A percentile compares a stretch with the other conserved stretches of the same genome.
Conservation (phyloP, 2,113 vertebrate genomes). For the Entomyzon cyanotis region DNA sequence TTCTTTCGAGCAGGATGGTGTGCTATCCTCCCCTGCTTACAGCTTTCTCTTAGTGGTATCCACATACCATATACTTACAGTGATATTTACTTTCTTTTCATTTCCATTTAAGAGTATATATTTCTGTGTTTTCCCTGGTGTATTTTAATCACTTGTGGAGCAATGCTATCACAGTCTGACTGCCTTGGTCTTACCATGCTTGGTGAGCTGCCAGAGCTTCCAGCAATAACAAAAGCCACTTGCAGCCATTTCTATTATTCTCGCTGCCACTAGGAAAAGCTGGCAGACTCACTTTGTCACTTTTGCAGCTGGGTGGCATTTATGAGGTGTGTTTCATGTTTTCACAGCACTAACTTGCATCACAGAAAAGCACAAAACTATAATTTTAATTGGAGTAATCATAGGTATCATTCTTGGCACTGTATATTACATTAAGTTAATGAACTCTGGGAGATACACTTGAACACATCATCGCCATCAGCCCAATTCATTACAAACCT, state of each 20-base stretch:
- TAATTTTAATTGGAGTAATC: conserved; percentile 64
- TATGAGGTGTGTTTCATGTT: conserved; percentile 7
- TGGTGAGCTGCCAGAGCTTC: not conserved
- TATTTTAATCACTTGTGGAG: conserved; percentile 24
- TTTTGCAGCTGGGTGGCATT: conserved; percentile 27
- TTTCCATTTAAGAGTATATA: not conserved
- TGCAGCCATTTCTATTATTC: not conserved
- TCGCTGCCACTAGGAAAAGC: not conserved
- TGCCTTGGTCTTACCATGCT: not conserved
- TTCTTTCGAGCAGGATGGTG: not conserved
- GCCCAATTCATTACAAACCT: conserved; percentile 60
- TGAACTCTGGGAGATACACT: conserved; percentile 60
- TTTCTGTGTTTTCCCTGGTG: not conserved
- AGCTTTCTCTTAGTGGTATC: not conserved
- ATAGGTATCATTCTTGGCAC: conserved; percentile 36
- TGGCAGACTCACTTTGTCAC: not conserved
- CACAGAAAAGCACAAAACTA: conserved; percentile 30
- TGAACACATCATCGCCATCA: conserved; percentile 52
- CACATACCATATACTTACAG: not conserved
- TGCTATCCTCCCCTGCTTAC: not conserved
- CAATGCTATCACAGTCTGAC: not conserved
- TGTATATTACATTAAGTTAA: conserved; percentile 66
- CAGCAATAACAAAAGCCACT: not conserved
- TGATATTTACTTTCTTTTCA: not conserved
- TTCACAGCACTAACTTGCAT: conserved; percentile 9